Evolutionary conservation across 1,140 invertebrate species (phyloP), one percentile per base, ranked within the genome.

Genomic region (Eriosoma lanigerum): DNA sequence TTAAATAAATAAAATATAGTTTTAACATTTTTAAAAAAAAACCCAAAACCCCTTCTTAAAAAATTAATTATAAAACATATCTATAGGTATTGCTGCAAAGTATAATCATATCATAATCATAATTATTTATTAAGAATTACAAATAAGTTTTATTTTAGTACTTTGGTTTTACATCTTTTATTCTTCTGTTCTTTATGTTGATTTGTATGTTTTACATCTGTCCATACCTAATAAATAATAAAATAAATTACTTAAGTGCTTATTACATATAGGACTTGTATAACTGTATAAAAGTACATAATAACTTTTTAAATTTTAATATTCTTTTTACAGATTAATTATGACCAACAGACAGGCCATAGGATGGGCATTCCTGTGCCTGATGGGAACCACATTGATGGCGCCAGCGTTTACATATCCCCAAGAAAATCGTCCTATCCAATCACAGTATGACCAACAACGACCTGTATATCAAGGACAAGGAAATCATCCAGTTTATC

Each of bases 331-430:
- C 66, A 54, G 80, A 58, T 73, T 73, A 26, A 84, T 81, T 52
- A 84, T 84, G 84, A 70, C 78, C 72, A 82, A 82, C 38, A 82
- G 80, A 81, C 84, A 84, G 81, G 81, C 83, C 60, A 82, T 82
- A 81, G 84, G 84, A 80, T 85, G 84, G 84, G 81, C 81, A 4
- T 73, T 84, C 68, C 66, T 84, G 64, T 81, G 78, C 78, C 70
- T 85, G 73, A 66, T 85, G 64, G 80, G 76, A 29, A 82, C 78
- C 26, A 82, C 81, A 26, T 19, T 72, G 32, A 78, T 84, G 17
- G 52, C 81, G 5, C 84, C 84, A 19, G 83, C 78, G 15, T 78
- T 84, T 26, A 82, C 82, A 1, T 82, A 83, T 56, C 84, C 84
- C 12, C 29, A 73, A 81, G 73, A 73, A 78, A 64, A 60, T n/a